Evolutionary conservation across 92 coral and sea anemone genomes (phyloP).

Genomic region (Scolanthus callimorphus): DNA sequence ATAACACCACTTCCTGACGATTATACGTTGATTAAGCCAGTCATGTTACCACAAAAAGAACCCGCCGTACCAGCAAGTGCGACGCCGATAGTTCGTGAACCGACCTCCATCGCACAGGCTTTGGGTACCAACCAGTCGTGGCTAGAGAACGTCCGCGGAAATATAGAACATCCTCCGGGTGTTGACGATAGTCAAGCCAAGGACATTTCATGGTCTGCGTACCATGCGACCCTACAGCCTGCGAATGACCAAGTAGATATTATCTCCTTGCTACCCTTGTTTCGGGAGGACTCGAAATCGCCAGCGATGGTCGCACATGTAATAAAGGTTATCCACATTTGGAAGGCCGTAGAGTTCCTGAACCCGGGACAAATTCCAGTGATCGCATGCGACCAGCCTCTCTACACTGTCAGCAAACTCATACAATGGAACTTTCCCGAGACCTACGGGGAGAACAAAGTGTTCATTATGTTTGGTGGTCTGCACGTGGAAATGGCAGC

Average conservation of each 20-base stretch:
- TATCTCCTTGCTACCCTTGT: slow-evolving; percentile 3
- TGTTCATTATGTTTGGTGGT: too few relatives aligned
- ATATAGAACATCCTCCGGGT: too few relatives aligned
- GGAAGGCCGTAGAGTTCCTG: slow-evolving; percentile 11
- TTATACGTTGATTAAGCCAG: slow-evolving; percentile 4
- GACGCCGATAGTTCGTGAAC: neutral
- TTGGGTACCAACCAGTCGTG: neutral
- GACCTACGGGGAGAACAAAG: too few relatives aligned
- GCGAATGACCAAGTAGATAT: slow-evolving; percentile 3
- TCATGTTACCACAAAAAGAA: neutral
- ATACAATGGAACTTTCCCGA: too few relatives aligned
- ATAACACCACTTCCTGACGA: slow-evolving; percentile 7
- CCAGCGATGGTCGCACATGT: neutral
- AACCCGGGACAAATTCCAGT: too few relatives aligned
- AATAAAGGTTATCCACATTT: slow-evolving; percentile 4
- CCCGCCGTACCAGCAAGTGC: neutral
- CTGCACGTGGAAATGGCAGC: too few relatives aligned
- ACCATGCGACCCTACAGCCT: neutral
- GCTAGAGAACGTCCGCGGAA: neutral
- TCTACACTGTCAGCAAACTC: too few relatives aligned
- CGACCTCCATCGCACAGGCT: too few relatives aligned
- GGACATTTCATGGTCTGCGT: neutral
- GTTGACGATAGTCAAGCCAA: neutral
- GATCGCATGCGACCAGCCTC: too few relatives aligned
- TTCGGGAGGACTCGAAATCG: slow-evolving; percentile 5